Evolutionary conservation across 2,113 vertebrate species (phyloP), one percentile per base, ranked within the genome.

Genomic region (Oryzias javanicus): DNA sequence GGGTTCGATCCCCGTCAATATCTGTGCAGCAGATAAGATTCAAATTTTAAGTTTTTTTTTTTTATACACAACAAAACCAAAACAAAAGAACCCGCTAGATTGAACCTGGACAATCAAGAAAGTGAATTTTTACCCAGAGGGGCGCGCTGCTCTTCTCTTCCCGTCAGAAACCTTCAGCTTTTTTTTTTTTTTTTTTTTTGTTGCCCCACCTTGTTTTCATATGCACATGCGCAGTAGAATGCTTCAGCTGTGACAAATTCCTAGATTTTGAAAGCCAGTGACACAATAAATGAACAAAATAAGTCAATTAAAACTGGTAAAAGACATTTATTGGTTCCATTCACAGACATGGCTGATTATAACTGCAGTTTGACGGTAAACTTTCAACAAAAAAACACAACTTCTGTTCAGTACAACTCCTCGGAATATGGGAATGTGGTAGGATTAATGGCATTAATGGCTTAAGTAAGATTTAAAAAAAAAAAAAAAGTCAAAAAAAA

Each of bases 171-270:
- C 69, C 4, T 80, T 82, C 46, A 81, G 82, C 55, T 80, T 79
- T 66, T 64, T 22, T 71, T 72, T n/a, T n/a, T 80, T 79, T 66
- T 64, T 22, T 71, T 72, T n/a, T n/a, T n/a, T n/a, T n/a, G n/a
- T n/a, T 75, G 78, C 81, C 87, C 82, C 87, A 81, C 87, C 87
- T 86, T 79, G 15, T 49, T 79, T 80, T 45, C 16, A 16, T 49
- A 73, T 44, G 83, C 82, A 44, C 87, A 86, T 87, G 87, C 85
- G 84, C 78, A 57, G 42, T 70, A 14, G 19, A 51, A 19, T 16
- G 5, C 7, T 35, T 2, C 12, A 12, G 10, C 8, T 35, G 12
- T 35, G 35, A 76, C 63, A 77, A 59, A 29, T n/a, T 46, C 6
- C 44, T 46, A 2, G 17, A 46, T 46, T 46, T 46, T n/a, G n/a